These are phyloP conservation scores for Drosophila albomicans DNA, from an alignment of 1,140 invertebrate genomes.

Conservation along the genomic window DNA sequence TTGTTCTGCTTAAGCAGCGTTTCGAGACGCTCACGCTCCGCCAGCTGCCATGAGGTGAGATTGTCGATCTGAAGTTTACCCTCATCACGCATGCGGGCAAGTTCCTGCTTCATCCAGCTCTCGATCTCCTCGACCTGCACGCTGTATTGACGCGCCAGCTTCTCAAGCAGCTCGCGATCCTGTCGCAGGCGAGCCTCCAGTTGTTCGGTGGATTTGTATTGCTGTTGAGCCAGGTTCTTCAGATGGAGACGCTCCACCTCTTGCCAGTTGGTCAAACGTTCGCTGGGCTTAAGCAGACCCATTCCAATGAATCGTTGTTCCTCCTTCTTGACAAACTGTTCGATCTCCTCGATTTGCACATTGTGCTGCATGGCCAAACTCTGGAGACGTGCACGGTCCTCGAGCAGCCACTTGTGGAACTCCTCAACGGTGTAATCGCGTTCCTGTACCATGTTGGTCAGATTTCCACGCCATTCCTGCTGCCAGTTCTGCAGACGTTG, in stretches of 20 bases:
- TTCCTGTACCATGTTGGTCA: constrained; percentile 80
- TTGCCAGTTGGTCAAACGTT: constrained; percentile 82
- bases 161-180: constrained; percentile 73
- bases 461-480: constrained; percentile 77
- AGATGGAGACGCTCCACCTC: constrained; percentile 77
- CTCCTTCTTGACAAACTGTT: constrained; percentile 80
- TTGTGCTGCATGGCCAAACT: constrained; percentile 81
- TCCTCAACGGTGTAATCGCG: constrained; percentile 81
- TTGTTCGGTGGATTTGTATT: constrained; percentile 81
- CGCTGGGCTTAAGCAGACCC: constrained; percentile 79
- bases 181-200: constrained; percentile 73
- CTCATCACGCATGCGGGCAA: constrained; percentile 77
- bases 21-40: constrained; percentile 78
- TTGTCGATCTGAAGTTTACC: constrained; percentile 82
- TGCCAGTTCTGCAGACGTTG: constrained; percentile 81
- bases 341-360: constrained; percentile 81
- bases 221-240: constrained; percentile 74
- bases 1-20: constrained; percentile 71
- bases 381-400: constrained; percentile 72
- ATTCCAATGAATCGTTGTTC: constrained; percentile 78
- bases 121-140: constrained; percentile 82
- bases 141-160: constrained; percentile 72
- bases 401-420: constrained; percentile 81
- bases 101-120: constrained; percentile 79
- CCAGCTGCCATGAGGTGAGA: constrained; percentile 75